Evolutionary conservation across 2,888 invertebrate genomes (phyloP), one percentile per base, ranked within the genome.

Genomic region (Lordiphosa fenestrarum): DNA sequence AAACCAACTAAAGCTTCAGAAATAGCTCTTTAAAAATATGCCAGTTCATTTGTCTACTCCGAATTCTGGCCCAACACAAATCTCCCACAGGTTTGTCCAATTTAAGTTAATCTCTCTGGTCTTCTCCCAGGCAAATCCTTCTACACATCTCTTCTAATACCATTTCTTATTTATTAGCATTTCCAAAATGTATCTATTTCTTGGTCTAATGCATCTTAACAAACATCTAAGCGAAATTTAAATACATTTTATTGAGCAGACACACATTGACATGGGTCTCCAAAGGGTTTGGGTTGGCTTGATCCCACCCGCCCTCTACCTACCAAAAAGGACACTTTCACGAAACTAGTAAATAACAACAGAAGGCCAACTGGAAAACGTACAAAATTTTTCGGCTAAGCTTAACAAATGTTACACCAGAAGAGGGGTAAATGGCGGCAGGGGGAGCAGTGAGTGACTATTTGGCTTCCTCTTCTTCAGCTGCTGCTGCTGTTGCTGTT

Each of bases 341-440:
- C 71, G 74, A 63, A 51, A 73, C 73, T 76, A 71, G 71, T 74
- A 72, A 76, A 73, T 73, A 76, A 73, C 81, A 63, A 63, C 68
- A 60, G 58, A 56, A 53, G 74, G 51, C 58, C 64, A 36, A 72
- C 73, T 64, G 54, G 53, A 65, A 75, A 60, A 76, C 64, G 66
- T 66, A 75, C 77, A 77, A 81, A 71, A 77, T 68, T 73, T 74
- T 84, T 77, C 64, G 82, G 72, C 61, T 69, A 59, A 64, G 74
- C 66, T 73, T 66, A 70, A 69, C 78, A 78, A 84, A 82, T 84
- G 84, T 75, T 78, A 75, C 80, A 82, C 68, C 78, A 63, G 68
- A 62, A 33, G 15, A 2, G 15, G 15, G 15, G 15, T 12, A 13
- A n/a, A 15, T 25, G 10, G 30, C 44, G 38, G 69, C 39, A n/a